These are phyloP conservation scores for Semicossyphus pulcher DNA, from an alignment of 2,113 vertebrate species.

Conservation along the genomic window DNA sequence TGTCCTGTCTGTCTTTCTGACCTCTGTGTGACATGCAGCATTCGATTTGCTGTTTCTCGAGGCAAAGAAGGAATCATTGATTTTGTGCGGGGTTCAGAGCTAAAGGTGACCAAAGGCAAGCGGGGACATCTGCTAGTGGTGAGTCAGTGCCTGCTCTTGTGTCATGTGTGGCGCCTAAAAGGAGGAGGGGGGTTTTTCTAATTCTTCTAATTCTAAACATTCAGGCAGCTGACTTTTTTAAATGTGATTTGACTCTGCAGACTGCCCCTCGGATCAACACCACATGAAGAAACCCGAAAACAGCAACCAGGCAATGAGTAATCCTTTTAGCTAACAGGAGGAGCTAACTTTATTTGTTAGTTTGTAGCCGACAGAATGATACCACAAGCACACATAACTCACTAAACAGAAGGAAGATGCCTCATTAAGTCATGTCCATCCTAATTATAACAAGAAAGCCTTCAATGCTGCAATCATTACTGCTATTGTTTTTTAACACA, in stretches of 20 bases:
- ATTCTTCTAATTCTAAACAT: conserved; percentile 14
- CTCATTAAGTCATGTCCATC: conserved; percentile 14
- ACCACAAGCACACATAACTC: conserved; percentile 23
- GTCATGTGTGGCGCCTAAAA: conserved; percentile 28
- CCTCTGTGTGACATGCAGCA: conserved; percentile 79
- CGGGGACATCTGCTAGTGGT: conserved; percentile 97
- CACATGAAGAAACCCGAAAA: conserved; percentile 72
- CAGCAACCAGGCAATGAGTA: conserved; percentile 14
- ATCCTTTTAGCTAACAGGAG: conserved; percentile 37
- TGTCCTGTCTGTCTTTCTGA: background rate
- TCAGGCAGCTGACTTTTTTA: conserved; percentile 44
- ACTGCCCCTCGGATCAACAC: conserved; percentile 89
- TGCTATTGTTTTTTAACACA: conserved; percentile 11
- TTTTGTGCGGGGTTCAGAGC: conserved; percentile 90
- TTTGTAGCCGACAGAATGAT: conserved; percentile 22
- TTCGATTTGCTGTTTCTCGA: conserved; percentile 89
- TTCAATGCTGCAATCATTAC: conserved; percentile 29
- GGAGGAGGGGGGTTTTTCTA: background rate
- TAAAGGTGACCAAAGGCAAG: conserved; percentile 94
- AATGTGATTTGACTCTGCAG: conserved; percentile 74
- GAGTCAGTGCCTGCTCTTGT: conserved; percentile 75
- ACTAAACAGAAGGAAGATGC: conserved; percentile 24
- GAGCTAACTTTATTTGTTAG: conserved; percentile 26
- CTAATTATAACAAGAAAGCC: conserved; percentile 29
- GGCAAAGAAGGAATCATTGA: conserved; percentile 94